phyloP scores from a whole-genome alignment of 2,113 vertebrate genomes.

The Mirounga angustirostris region DNA sequence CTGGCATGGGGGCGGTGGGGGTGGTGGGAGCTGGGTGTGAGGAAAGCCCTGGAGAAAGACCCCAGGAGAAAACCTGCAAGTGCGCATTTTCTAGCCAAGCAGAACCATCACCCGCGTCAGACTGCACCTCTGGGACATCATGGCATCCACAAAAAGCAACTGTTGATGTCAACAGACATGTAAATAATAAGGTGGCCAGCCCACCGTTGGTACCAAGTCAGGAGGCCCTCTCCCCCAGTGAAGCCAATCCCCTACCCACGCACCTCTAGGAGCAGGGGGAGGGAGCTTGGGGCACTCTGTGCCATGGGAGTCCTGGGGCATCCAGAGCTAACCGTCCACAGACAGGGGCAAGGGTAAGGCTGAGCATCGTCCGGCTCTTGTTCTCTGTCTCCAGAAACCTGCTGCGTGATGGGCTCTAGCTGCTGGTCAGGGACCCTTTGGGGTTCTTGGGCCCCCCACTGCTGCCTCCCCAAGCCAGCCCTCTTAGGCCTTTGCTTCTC shows the following conservation, averaged over 20 bases:
- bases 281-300: neutral
- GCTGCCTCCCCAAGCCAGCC: neutral
- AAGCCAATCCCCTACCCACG: fast-evolving
- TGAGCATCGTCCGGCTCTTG: fast-evolving
- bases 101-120: fast-evolving
- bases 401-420: neutral
- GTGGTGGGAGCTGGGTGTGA: neutral
- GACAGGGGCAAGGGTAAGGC: fast-evolving
- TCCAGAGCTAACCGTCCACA: fast-evolving
- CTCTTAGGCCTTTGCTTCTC: neutral
- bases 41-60: neutral
- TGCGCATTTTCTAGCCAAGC: neutral
- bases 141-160: neutral
- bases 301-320: neutral
- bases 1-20: too few relatives aligned
- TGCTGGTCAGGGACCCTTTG: neutral
- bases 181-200: neutral
- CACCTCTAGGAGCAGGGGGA: neutral
- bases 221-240: fast-evolving
- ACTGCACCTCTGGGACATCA: fast-evolving
- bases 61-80: neutral
- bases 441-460: too few relatives aligned
- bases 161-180: neutral
- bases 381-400: neutral
- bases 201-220: neutral